Evolutionary conservation across 2,888 invertebrate species (phyloP), one percentile per base, ranked within the genome.

Genomic region (Chloroclysta siterata): DNA sequence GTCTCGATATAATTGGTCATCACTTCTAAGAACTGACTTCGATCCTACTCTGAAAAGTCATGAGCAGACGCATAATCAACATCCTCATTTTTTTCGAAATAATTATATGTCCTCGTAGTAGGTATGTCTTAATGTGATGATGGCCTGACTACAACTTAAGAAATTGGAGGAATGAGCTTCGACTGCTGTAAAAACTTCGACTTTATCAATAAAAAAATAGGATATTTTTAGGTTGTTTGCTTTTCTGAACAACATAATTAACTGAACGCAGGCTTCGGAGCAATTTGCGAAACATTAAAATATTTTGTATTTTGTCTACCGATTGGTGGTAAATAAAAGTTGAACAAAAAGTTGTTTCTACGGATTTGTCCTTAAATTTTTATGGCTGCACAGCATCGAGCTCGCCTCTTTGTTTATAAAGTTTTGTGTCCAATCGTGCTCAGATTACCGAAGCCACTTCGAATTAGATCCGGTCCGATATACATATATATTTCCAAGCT

Each of bases 1-100:
- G 53, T 56, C 59, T 63, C 66, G 53, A 46, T 46, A 65, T 66
- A 70, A 70, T 68, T 68, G 66, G 70, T 53, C 60, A 64, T 69
- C 66, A 65, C 41, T 68, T 63, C 61, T 41, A 55, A 36, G 22
- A 14, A 51, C 22, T 46, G 39, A 55, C 28, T 28, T 48, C 14
- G 54, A 62, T 17, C 57, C 63, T 60, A 70, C 68, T 56, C 42
- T 53, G 53, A 68, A 59, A 22, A 5, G 5, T 17, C 10, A 6
- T 33, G 8, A 33, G 7, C 33, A 7, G 33, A 33, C 33, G 0
- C 33, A 5, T 5, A 33, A 33, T 22, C 22, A 22, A 22, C 22
- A 22, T 22, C 22, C 22, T 2, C 22, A 22, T 22, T 22, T 8
- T 33, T 33, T 29, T 29, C 4, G 28, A 29, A 29, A 29, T 29